phyloP scores from a whole-genome alignment of 2,888 invertebrate genomes.

The Pyrgus malvae region DNA sequence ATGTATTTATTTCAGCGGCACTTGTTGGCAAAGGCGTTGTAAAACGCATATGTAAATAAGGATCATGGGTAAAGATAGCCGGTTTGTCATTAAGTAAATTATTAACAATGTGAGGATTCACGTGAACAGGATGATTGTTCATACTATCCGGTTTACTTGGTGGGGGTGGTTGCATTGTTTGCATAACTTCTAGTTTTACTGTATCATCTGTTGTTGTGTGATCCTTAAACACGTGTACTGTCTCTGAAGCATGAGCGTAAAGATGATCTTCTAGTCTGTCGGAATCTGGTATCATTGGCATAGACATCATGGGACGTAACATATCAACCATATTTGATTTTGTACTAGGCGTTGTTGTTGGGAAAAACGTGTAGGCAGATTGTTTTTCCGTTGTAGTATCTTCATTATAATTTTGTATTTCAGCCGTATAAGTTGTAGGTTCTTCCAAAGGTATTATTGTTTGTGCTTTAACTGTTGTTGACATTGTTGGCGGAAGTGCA shows the following conservation, averaged over 20 bases:
- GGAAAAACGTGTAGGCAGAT: conserved; percentile 39
- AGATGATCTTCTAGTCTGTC: conserved; percentile 68
- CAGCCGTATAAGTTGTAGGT: conserved; percentile 48
- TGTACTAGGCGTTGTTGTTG: conserved; percentile 42
- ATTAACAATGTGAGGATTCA: conserved; percentile 48
- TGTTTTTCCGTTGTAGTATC: conserved; percentile 52
- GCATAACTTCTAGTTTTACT: conserved; percentile 77
- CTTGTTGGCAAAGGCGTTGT: conserved; percentile 75
- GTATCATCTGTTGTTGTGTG: conserved; percentile 46
- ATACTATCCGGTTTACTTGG: conserved; percentile 50
- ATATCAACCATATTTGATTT: conserved; percentile 60
- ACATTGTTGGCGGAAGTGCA: conserved; percentile 49
- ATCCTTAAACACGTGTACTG: conserved; percentile 65
- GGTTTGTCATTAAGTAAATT: conserved; percentile 44
- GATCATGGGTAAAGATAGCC: conserved; percentile 57
- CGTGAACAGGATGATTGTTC: conserved; percentile 45
- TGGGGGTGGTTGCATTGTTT: conserved; percentile 83
- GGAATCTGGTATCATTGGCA: conserved; percentile 67
- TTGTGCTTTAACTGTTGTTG: conserved; percentile 38
- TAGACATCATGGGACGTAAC: conserved; percentile 71
- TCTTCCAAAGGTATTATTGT: conserved; percentile 46
- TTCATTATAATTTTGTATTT: conserved; percentile 46
- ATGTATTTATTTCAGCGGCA: conserved; percentile 69
- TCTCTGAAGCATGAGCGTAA: conserved; percentile 71
- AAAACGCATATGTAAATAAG: conserved; percentile 70